Base-by-base conservation (phyloP, 2,797 vertebrate genomes). In the Hozukius guyotensis region DNA sequence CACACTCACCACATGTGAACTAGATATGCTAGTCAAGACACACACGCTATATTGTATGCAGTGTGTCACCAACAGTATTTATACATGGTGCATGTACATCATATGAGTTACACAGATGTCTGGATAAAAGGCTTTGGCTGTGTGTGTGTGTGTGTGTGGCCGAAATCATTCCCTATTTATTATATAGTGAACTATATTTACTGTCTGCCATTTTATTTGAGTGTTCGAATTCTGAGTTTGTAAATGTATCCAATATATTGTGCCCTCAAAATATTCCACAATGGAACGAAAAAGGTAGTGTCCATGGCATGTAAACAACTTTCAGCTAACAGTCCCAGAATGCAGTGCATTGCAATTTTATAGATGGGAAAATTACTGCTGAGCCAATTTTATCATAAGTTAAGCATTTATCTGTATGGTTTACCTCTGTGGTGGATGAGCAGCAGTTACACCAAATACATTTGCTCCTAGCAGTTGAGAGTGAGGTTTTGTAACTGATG, bases 401-500 rank as follows among this genome's bases (percentile, higher is more conserved):
- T 14, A 20, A 31, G 22, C 36, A 24, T 59, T 34, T 25, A 59
- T 52, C 13, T 71, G 36, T 31, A 65, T 16, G 10, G 12, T 77
- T 62, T 65, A 65, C 24, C 38, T 29, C 16, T 31, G 38, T 34
- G 3, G n/a, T 53, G 31, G 60, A 9, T 71, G n/a, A 22, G 34
- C 20, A n/a, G 24, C 34, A 64, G 53, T 53, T 60, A 60, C 27
- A 76, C 52, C 64, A 79, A 78, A 75, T 75, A 65, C 27, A 55
- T 66, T 36, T 78, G 61, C 25, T 82, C 61, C 42, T 18, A 72
- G 24, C 12, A 27, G 60, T 42, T 49, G 55, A 67, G 62, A 82
- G 61, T 64, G 38, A 79, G 52, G 32, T 75, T 86, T 84, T 83
- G 80, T 80, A 91, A 89, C 71, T 55, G 11, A 90, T 83, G 36